Evolutionary conservation across 2,797 vertebrate species (phyloP).

Genomic region (Alosa sapidissima): DNA sequence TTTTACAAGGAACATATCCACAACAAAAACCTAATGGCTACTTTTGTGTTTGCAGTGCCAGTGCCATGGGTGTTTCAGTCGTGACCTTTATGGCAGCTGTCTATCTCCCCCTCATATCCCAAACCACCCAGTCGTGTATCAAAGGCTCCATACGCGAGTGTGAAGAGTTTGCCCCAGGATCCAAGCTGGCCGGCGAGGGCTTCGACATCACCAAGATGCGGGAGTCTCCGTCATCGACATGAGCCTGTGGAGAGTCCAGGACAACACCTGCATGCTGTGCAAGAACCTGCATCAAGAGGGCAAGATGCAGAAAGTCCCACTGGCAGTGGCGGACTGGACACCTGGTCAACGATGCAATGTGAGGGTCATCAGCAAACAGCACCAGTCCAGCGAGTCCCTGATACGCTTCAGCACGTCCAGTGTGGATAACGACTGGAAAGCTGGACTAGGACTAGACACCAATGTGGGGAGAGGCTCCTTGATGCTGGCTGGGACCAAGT

Average conservation of each 20-base stretch:
- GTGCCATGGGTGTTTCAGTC: background rate
- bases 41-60: background rate
- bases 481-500: slow-evolving; percentile 75
- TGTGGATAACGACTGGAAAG: slow-evolving; percentile 79
- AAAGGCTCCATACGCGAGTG: slow-evolving; percentile 66
- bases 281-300: slow-evolving; percentile 67
- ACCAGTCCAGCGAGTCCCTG: slow-evolving; percentile 71
- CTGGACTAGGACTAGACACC: slow-evolving; percentile 53
- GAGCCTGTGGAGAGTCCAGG: slow-evolving; percentile 57
- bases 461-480: fast-evolving
- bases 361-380: slow-evolving; percentile 63
- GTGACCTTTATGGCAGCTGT: background rate
- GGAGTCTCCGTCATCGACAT: slow-evolving; percentile 76
- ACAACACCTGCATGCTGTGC: slow-evolving; percentile 81
- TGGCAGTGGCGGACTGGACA: slow-evolving; percentile 72
- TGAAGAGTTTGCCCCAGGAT: slow-evolving; percentile 72
- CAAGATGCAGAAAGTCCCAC: slow-evolving; percentile 62
- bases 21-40: background rate
- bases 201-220: slow-evolving; percentile 81
- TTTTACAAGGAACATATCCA: background rate
- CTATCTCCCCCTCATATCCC: background rate
- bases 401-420: slow-evolving; percentile 55
- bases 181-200: slow-evolving; percentile 79
- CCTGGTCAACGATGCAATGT: slow-evolving; percentile 68
- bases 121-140: slow-evolving; percentile 61